Evolutionary conservation across 2,888 invertebrate genomes (phyloP).

Genomic region (Drosophila paracracens): DNA sequence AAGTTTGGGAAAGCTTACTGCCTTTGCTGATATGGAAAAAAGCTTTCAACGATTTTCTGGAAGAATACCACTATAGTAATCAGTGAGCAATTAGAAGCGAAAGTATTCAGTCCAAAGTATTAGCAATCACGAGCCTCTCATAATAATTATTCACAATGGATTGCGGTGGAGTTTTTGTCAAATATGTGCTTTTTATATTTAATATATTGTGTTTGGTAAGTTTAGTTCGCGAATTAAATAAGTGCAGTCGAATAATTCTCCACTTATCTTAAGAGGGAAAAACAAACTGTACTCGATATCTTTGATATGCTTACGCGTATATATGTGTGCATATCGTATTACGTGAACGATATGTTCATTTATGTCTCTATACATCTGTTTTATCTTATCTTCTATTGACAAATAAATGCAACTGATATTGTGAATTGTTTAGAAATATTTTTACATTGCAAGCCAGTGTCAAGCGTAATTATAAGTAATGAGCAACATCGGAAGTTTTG

Average conservation of each 20-base stretch:
- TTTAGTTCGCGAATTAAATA: not conserved
- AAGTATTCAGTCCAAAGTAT: conserved; percentile 9
- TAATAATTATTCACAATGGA: conserved; percentile 86
- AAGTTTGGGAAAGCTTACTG: not conserved
- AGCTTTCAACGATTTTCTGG: conserved; percentile 1
- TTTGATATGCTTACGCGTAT: not conserved
- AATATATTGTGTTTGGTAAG: conserved; percentile 92
- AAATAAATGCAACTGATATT: conserved; percentile 33
- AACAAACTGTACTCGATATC: conserved; percentile 12
- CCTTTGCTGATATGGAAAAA: conserved; percentile 28
- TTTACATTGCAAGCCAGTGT: conserved; percentile 46
- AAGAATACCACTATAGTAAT: not conserved
- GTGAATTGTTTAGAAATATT: conserved; percentile 31
- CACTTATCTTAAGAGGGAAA: conserved; percentile 22
- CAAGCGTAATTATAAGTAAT: conserved; percentile 57
- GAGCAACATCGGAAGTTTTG: conserved; percentile 41
- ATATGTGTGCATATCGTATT: conserved; percentile 16
- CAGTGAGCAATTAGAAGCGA: conserved; percentile 18
- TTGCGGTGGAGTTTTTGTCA: conserved; percentile 91
- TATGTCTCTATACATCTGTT: conserved; percentile 14
- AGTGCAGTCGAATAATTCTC: not conserved
- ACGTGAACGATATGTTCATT: not conserved
- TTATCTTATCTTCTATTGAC: conserved; percentile 63
- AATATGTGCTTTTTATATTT: conserved; percentile 93
- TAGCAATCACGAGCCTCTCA: not conserved